These are phyloP conservation scores for Parauchenoglanis punctatus DNA, from an alignment of 2,797 vertebrate genomes.

Conservation along the genomic window DNA sequence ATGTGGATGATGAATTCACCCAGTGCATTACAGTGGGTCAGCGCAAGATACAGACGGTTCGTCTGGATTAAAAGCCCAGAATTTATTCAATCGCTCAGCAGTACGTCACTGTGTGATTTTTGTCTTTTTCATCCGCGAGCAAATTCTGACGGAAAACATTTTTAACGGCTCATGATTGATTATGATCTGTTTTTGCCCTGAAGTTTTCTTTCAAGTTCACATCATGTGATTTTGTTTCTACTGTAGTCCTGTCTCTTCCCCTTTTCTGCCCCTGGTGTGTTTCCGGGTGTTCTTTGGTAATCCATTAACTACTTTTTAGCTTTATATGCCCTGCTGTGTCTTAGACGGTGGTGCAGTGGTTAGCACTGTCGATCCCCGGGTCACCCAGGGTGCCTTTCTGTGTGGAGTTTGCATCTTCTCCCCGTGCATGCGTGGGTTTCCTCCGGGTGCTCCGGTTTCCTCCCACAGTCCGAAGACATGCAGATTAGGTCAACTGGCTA, in stretches of 20 bases:
- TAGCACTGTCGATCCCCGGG: too few species aligned
- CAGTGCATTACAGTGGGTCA: not conserved
- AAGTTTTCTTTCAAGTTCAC: too few species aligned
- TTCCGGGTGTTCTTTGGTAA: not conserved
- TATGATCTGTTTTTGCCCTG: not conserved
- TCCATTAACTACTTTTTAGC: not conserved
- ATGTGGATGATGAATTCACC: not conserved
- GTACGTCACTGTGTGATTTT: not conserved
- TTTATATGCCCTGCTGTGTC: not conserved
- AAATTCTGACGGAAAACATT: not conserved
- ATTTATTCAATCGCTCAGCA: not conserved
- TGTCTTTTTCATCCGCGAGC: not conserved
- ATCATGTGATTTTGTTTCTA: not conserved
- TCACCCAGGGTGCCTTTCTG: too few species aligned
- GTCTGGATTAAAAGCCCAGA: not conserved
- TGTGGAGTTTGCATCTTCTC: too few species aligned
- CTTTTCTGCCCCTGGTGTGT: not conserved
- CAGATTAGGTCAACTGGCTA: too few species aligned
- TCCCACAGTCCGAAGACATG: not conserved
- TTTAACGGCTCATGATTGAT: not conserved
- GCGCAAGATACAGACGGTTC: not conserved
- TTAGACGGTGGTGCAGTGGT: too few species aligned
- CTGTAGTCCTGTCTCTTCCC: too few species aligned
- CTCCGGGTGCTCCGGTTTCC: too few species aligned
- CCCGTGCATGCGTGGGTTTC: too few species aligned